Conservation (phyloP, 2,888 invertebrate species). For the Sphecodes monilicornis region DNA sequence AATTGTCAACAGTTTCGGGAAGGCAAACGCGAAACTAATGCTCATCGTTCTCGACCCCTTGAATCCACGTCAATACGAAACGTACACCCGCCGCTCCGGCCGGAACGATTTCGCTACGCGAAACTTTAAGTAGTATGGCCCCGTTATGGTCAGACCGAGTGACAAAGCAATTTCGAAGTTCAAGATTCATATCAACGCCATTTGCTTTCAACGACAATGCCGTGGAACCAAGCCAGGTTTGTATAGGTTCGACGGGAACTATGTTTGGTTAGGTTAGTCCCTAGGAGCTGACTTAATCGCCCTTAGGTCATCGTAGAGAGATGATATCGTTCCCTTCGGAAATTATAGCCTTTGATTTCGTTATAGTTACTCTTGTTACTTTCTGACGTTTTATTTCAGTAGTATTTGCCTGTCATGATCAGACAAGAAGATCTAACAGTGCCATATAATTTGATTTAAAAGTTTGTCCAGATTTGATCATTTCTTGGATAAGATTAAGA, state of each 20-base stretch:
- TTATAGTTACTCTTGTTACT: not conserved
- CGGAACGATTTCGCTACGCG: not conserved
- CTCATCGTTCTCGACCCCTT: not conserved
- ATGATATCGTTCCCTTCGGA: not conserved
- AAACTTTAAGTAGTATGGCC: slow-evolving; percentile 35
- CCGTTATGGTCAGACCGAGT: not conserved
- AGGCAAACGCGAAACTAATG: slow-evolving; percentile 4
- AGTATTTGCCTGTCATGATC: not conserved
- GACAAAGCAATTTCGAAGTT: not conserved
- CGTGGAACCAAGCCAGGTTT: not conserved
- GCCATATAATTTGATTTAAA: too few species aligned
- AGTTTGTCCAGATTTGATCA: not conserved
- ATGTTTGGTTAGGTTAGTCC: not conserved
- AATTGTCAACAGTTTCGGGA: slow-evolving; percentile 3
- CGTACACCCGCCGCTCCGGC: not conserved
- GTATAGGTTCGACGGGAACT: not conserved
- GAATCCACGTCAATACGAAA: slow-evolving; percentile 14
- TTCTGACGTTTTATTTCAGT: not conserved
- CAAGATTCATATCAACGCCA: not conserved
- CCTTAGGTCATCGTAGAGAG: not conserved
- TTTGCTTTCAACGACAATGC: not conserved
- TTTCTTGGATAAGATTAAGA: too few species aligned
- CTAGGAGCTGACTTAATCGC: not conserved
- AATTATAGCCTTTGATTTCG: not conserved
- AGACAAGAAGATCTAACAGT: not conserved